phyloP scores from a whole-genome alignment of 1,140 invertebrate species.

The Zaprionus davidi region DNA sequence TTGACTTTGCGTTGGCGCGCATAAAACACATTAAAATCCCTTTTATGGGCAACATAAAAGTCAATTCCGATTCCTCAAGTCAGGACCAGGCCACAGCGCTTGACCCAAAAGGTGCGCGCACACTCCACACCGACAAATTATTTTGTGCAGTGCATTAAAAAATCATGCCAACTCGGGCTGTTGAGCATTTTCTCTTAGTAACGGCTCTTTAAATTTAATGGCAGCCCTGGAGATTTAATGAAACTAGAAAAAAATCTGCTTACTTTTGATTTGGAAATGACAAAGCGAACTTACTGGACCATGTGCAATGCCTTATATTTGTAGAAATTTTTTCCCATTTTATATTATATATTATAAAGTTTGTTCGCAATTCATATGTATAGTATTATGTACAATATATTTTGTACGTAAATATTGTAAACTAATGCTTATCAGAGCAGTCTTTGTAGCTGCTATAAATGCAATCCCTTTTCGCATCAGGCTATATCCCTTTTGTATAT shows the following conservation, averaged over 20 bases:
- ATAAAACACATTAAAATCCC: conserved; percentile 78
- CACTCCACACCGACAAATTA: conserved; percentile 26
- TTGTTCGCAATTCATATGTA: too few species aligned
- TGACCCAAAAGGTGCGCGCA: conserved; percentile 35
- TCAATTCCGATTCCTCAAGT: conserved; percentile 63
- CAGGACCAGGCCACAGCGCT: conserved; percentile 17
- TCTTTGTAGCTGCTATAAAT: neutral
- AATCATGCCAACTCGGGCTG: conserved; percentile 21
- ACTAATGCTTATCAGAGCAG: neutral
- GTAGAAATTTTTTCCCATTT: too few species aligned
- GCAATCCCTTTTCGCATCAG: neutral
- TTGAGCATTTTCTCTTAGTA: conserved; percentile 21
- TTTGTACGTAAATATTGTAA: too few species aligned
- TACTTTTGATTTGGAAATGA: neutral
- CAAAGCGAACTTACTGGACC: too few species aligned
- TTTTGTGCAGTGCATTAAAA: conserved; percentile 39
- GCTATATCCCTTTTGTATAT: conserved; percentile 6
- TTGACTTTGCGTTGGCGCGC: conserved; percentile 45
- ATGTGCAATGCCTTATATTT: too few species aligned
- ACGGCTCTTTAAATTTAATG: conserved; percentile 20
- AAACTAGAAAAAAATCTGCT: neutral
- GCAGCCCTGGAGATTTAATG: conserved; percentile 1
- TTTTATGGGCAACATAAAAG: conserved; percentile 76
- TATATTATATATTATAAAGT: too few species aligned
- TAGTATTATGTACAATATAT: too few species aligned